Percentiles rank a stretch among this genome's conserved stretches.
Conservation (phyloP, 1,140 invertebrate genomes). For the Achroia grisella region DNA sequence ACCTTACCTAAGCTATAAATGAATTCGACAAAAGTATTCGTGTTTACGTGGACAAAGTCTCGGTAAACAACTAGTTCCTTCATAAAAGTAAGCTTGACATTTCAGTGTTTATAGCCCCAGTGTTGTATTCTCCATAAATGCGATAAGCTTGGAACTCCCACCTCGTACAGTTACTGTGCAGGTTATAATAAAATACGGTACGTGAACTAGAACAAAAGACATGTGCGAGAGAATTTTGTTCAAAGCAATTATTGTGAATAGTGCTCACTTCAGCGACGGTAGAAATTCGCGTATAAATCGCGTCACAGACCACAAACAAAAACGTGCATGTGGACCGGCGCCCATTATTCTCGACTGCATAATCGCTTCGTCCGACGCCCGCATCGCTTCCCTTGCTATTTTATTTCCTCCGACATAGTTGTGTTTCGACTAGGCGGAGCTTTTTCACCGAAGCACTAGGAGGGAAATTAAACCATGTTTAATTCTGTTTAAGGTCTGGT, state of each 20-base stretch:
- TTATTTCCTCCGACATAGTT: conserved; percentile 69
- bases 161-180: neutral
- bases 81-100: too few species aligned
- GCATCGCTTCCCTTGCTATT: conserved; percentile 71
- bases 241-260: conserved; percentile 72
- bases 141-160: neutral
- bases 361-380: conserved; percentile 72
- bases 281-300: conserved; percentile 72
- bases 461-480: conserved; percentile 71
- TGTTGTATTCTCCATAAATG: too few species aligned
- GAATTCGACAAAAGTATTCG: too few species aligned
- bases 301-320: conserved; percentile 73
- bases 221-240: conserved; percentile 59
- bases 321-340: conserved; percentile 71
- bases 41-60: too few species aligned
- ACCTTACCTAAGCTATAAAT: too few species aligned
- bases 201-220: conserved; percentile 46
- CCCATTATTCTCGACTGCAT: conserved; percentile 73
- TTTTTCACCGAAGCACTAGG: conserved; percentile 48
- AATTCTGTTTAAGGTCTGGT: conserved; percentile 69
- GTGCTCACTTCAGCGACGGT: conserved; percentile 70
- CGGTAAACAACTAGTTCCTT: too few species aligned
- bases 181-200: conserved; percentile 17
- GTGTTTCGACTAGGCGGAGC: conserved; percentile 65
- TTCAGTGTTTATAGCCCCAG: too few species aligned